Conservation (phyloP, 2,888 invertebrate genomes). For the Pseudoips prasinana region DNA sequence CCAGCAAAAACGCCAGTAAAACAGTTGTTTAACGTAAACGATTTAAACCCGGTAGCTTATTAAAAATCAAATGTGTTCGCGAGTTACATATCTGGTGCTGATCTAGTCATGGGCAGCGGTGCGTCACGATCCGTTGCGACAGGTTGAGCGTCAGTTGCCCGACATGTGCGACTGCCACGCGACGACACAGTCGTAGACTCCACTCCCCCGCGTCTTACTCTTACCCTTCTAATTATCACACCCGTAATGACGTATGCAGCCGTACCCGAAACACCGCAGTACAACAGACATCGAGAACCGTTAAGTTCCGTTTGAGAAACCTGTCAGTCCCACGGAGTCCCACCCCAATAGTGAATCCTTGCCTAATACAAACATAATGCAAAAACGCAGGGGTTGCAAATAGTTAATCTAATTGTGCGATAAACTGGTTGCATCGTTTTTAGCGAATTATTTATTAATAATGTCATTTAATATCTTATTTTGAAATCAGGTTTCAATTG, state of each 20-base stretch:
- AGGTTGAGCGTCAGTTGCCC: constrained; percentile 77
- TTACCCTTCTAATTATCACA: constrained; percentile 69
- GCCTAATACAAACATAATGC: constrained; percentile 46
- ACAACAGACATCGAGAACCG: constrained; percentile 72
- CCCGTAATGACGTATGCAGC: constrained; percentile 37
- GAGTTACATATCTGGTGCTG: constrained; percentile 58
- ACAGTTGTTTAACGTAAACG: constrained; percentile 10
- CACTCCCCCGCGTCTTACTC: constrained; percentile 74
- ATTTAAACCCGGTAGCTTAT: constrained; percentile 39
- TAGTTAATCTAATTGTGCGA: constrained; percentile 65
- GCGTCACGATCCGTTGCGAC: constrained; percentile 78
- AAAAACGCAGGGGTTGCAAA: constrained; percentile 76
- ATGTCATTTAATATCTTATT: constrained; percentile 46
- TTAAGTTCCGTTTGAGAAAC: constrained; percentile 77
- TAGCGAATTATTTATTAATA: too few species aligned
- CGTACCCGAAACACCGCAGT: constrained; percentile 28
- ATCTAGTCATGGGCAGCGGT: constrained; percentile 67
- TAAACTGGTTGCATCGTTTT: constrained; percentile 59
- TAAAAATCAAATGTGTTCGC: constrained; percentile 63
- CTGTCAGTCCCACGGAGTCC: constrained; percentile 53
- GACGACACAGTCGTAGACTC: constrained; percentile 52
- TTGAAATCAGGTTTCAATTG: constrained; percentile 7
- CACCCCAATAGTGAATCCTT: constrained; percentile 51
- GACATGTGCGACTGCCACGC: constrained; percentile 52
- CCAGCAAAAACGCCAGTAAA: constrained; percentile 11